These are phyloP conservation scores for Sinella curviseta DNA, from an alignment of 1,140 invertebrate species.

Conservation along the genomic window DNA sequence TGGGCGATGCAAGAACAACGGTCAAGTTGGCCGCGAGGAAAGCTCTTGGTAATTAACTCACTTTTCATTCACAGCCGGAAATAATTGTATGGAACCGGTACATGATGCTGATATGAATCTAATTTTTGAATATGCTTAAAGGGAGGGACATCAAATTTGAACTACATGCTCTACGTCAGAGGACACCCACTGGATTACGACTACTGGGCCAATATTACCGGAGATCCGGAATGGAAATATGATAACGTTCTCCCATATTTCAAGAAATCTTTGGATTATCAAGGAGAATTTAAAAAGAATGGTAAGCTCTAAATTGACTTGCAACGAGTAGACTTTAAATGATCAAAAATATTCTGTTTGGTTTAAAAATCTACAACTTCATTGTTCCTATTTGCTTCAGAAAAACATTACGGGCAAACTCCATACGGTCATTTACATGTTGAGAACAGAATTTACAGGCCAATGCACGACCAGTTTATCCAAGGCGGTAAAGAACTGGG, in stretches of 20 bases:
- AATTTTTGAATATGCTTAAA: no score
- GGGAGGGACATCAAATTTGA: slow-evolving; percentile 81
- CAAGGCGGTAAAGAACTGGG: slow-evolving; percentile 37
- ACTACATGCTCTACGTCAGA: slow-evolving; percentile 93
- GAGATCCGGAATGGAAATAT: slow-evolving; percentile 39
- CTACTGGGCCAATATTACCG: slow-evolving; percentile 35
- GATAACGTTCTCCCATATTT: slow-evolving; percentile 42
- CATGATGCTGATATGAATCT: no score
- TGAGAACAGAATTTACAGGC: neutral
- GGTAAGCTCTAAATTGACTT: slow-evolving; percentile 13
- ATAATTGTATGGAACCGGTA: slow-evolving; percentile 69
- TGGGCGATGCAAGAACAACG: neutral
- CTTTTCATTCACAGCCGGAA: neutral
- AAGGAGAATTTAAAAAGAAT: slow-evolving; percentile 31
- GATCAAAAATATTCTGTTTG: neutral
- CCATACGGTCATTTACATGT: slow-evolving; percentile 2
- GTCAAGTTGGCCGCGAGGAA: neutral
- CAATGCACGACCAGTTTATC: slow-evolving; percentile 2
- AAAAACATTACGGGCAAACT: neutral
- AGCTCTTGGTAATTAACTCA: neutral
- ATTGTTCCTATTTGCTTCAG: neutral
- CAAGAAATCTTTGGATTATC: slow-evolving; percentile 37
- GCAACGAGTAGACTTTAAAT: no score
- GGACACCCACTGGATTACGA: slow-evolving; percentile 53
- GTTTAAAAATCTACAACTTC: neutral